Evolutionary conservation across 2,888 invertebrate genomes (phyloP), one percentile per base, ranked within the genome.

Genomic region (Stenchaetothrips biformis): DNA sequence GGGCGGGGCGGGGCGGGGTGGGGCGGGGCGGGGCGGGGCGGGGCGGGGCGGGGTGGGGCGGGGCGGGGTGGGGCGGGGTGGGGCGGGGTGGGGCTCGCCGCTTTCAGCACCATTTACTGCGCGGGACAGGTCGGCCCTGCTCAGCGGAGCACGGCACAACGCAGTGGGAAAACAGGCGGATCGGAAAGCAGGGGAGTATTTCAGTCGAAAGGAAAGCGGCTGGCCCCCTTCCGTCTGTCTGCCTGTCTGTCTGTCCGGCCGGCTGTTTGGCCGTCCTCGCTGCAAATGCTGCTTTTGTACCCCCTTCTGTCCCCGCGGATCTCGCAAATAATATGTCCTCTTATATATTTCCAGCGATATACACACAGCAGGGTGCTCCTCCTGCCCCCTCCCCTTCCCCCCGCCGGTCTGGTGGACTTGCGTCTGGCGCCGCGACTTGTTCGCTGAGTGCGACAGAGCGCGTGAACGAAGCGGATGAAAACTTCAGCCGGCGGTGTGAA

Each of bases 101-200:
- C 67, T 74, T 74, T 74, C 67, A 74, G 67, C 67, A 25, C 67
- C 67, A 74, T 74, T 74, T 74, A 25, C 67, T 21, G 25, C 67
- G 67, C 2, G 25, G 67, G 67, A 74, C 67, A 25, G 67, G 25
- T 6, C 67, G 67, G 67, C 21, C 21, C 21, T n/a, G 67, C 21
- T 16, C 13, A 59, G 59, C 13, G 18, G 59, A 59, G 59, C 16
- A 53, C 13, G 16, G 53, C 53, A 16, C 53, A 9, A 53, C 6
- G 59, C 16, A 37, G 37, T 37, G 37, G 37, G 37, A 37, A 37
- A 37, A 37, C 37, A 37, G 6, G 59, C 18, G 59, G 59, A 59
- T 59, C 18, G 59, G 59, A 18, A 59, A 59, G 37, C 37, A 59
- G 18, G 59, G 59, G 59, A 59, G 59, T 59, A 59, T 59, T 59